These are phyloP conservation scores for Trichopria drosophilae DNA, from an alignment of 2,888 invertebrate genomes.

Conservation along the genomic window DNA sequence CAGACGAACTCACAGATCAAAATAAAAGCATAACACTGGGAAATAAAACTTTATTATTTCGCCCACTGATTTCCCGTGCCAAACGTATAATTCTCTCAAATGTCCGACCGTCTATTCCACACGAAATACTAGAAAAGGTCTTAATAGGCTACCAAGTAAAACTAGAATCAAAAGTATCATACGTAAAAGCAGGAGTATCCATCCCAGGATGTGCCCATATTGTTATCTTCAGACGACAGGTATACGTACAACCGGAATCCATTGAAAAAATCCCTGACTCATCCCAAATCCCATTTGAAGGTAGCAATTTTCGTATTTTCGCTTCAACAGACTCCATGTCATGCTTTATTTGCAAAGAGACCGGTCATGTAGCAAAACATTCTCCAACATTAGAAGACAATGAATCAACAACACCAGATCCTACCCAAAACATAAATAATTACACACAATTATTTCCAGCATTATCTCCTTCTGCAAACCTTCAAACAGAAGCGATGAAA, in stretches of 20 bases:
- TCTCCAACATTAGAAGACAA: no score
- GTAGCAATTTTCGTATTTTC: conserved; percentile 21
- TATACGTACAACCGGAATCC: conserved; percentile 21
- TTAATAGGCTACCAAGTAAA: neutral
- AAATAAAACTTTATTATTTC: no score
- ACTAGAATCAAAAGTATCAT: conserved; percentile 1
- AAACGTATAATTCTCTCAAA: conserved; percentile 5
- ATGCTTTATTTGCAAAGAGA: conserved; percentile 12
- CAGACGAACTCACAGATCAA: neutral
- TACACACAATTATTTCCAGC: no score
- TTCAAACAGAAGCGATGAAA: no score
- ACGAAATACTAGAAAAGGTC: neutral
- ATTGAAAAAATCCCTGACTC: conserved; percentile 16
- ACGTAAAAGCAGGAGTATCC: conserved; percentile 14
- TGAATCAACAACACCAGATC: no score
- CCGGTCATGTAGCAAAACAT: conserved; percentile 11
- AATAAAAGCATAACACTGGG: no score
- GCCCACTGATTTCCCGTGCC: no score
- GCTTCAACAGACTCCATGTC: conserved; percentile 7
- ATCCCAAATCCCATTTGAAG: conserved; percentile 11
- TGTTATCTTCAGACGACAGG: conserved; percentile 19
- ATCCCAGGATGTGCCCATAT: conserved; percentile 22
- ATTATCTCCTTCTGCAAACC: no score
- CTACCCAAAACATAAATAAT: no score
- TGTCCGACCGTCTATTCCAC: no score